phyloP scores from a whole-genome alignment of 2,797 vertebrate species.

The Thunnus albacares region DNA sequence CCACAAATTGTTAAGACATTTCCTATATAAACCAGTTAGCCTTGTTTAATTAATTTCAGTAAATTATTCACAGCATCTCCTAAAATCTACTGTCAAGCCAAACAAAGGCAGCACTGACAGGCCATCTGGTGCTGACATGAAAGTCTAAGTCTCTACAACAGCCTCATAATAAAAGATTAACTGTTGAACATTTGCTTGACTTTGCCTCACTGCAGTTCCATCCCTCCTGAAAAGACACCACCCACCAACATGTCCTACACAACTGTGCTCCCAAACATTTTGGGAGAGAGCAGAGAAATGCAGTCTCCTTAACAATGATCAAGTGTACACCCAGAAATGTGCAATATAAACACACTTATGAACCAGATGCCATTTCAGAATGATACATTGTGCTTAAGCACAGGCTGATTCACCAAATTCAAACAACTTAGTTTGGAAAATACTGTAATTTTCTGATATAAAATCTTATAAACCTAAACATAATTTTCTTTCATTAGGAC shows the following conservation, averaged over 20 bases:
- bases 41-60: slow-evolving; percentile 45
- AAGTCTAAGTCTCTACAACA: slow-evolving; percentile 18
- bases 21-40: slow-evolving; percentile 44
- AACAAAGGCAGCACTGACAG: slow-evolving; percentile 37
- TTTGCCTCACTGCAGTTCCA: slow-evolving; percentile 11
- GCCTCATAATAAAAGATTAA: slow-evolving; percentile 20
- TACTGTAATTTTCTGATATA: slow-evolving; percentile 20
- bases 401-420: slow-evolving; percentile 3
- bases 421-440: slow-evolving; percentile 6
- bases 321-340: slow-evolving; percentile 24
- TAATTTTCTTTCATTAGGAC: slow-evolving; percentile 46
- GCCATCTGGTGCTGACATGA: not conserved
- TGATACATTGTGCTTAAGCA: slow-evolving; percentile 15
- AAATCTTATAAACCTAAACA: slow-evolving; percentile 20
- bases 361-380: not conserved
- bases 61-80: slow-evolving; percentile 50
- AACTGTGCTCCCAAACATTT: slow-evolving; percentile 7
- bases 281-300: slow-evolving; percentile 21
- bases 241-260: not conserved
- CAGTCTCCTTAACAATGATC: slow-evolving; percentile 20
- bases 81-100: slow-evolving; percentile 24
- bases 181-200: slow-evolving; percentile 13
- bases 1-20: slow-evolving; percentile 44
- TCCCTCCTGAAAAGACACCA: not conserved
- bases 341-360: not conserved